A percentile compares a stretch with the other conserved stretches of the same genome.
Evolutionary conservation across 1,140 invertebrate species (phyloP).

Genomic region (Calliopsis andreniformis): DNA sequence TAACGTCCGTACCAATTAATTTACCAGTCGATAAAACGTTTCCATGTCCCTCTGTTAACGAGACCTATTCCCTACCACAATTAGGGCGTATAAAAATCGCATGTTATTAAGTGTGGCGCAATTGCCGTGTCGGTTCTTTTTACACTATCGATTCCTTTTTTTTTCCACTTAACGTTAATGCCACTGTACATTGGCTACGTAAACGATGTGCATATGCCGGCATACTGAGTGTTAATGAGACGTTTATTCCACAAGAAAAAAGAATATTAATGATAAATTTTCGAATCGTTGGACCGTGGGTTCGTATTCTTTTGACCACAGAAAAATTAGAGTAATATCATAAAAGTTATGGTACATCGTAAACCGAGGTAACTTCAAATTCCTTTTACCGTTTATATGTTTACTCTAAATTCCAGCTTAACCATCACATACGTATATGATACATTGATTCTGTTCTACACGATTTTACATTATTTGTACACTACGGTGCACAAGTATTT

Average conservation of each 20-base stretch:
- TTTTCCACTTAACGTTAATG: background rate
- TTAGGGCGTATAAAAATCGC: constrained; percentile 18
- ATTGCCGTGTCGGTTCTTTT: constrained; percentile 15
- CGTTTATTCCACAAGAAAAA: background rate
- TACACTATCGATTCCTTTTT: background rate
- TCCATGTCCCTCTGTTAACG: constrained; percentile 19
- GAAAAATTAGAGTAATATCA: background rate
- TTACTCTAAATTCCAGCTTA: constrained; percentile 3
- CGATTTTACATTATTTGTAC: no score
- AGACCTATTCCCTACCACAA: constrained; percentile 26
- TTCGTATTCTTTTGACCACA: background rate
- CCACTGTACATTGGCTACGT: background rate
- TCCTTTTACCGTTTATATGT: background rate
- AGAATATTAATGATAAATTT: background rate
- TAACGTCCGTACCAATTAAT: constrained; percentile 25
- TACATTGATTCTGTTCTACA: no score
- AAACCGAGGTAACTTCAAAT: background rate
- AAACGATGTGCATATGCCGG: background rate
- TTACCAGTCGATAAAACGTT: constrained; percentile 33
- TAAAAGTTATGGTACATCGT: background rate
- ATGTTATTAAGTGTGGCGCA: constrained; percentile 17
- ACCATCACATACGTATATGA: no score
- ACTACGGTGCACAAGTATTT: no score
- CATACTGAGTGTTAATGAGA: constrained; percentile 10
- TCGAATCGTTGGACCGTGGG: background rate